Conservation (phyloP, 2,113 vertebrate genomes). For the Centropus bengalensis region DNA sequence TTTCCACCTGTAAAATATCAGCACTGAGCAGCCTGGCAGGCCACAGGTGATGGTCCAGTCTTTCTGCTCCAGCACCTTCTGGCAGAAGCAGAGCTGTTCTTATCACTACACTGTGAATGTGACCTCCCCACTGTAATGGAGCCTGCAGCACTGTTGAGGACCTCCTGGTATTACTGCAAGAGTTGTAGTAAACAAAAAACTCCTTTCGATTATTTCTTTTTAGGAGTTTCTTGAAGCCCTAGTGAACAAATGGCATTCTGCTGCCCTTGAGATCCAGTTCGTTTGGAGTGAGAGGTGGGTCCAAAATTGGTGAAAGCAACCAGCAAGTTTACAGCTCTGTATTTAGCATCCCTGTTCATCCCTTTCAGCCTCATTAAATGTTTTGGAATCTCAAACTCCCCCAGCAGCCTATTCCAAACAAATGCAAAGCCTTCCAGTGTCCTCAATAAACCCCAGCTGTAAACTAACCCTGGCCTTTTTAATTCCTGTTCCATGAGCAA, state of each 20-base stretch:
- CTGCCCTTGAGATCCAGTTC: neutral
- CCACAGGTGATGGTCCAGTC: neutral
- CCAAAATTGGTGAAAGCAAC: neutral
- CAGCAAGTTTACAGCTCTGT: neutral
- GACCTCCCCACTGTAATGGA: neutral
- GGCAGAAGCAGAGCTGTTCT: neutral
- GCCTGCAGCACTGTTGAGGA: neutral
- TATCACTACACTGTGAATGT: neutral
- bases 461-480: neutral
- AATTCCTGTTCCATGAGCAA: slow-evolving; percentile 25
- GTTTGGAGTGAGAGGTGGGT: neutral
- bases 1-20: neutral
- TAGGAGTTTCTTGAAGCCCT: neutral
- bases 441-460: slow-evolving; percentile 29
- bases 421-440: neutral
- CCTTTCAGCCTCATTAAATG: neutral
- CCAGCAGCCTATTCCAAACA: slow-evolving; percentile 28
- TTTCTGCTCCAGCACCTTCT: neutral
- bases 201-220: neutral
- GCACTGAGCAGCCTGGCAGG: neutral
- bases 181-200: neutral
- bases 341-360: slow-evolving; percentile 42
- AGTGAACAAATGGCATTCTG: neutral
- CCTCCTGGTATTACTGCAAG: neutral
- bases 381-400: slow-evolving; percentile 35